Evolutionary conservation across 1,140 invertebrate species (phyloP).

Genomic region (Sitodiplosis mosellana): DNA sequence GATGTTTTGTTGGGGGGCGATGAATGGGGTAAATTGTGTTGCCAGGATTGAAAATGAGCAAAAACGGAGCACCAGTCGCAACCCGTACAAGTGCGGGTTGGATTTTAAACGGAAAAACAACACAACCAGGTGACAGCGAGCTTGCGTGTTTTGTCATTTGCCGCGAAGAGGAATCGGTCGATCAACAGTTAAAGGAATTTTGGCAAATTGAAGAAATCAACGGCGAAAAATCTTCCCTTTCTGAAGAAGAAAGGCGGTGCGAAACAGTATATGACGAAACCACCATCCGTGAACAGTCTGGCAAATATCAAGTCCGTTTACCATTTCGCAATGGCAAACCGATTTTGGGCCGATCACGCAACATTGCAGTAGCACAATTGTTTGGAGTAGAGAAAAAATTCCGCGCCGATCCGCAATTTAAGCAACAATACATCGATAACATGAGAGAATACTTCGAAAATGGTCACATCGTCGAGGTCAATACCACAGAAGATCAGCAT

Average conservation of each 20-base stretch:
- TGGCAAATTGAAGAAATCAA: constrained; percentile 1
- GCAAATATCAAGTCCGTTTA: constrained; percentile 7
- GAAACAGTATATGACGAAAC: constrained; percentile 11
- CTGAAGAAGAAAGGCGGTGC: constrained; percentile 7
- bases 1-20: not conserved
- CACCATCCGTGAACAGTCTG: constrained; percentile 4
- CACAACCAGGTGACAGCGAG: not conserved
- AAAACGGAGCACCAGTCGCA: too few relatives aligned
- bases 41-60: too few relatives aligned
- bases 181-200: not conserved
- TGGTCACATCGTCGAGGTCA: constrained; percentile 12
- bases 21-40: not conserved
- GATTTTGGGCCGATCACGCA: not conserved
- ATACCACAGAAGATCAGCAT: too few relatives aligned
- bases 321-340: not conserved
- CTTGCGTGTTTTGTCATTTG: too few relatives aligned
- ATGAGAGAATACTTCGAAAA: constrained; percentile 16
- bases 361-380: not conserved
- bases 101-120: not conserved
- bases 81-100: too few relatives aligned
- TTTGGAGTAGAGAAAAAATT: not conserved
- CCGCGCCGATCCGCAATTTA: not conserved
- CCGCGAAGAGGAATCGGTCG: not conserved
- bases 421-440: constrained; percentile 9
- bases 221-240: not conserved